Percentiles rank a stretch among this genome's conserved stretches.
phyloP scores from a whole-genome alignment of 2,797 vertebrate genomes.

The Lepus oiostolus region DNA sequence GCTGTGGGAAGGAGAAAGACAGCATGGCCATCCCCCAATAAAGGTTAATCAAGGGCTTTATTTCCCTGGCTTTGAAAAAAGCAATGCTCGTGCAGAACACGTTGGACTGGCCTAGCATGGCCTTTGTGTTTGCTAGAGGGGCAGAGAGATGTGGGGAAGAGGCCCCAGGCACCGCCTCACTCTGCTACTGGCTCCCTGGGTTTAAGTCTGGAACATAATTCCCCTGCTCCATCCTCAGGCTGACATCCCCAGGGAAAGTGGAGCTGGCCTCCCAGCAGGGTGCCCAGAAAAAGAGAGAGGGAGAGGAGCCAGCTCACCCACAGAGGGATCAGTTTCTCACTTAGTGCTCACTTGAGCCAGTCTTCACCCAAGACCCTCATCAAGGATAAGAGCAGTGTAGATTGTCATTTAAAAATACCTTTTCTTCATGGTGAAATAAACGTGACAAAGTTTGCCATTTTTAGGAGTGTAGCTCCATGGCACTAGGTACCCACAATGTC shows the following conservation, averaged over 20 bases:
- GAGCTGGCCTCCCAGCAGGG: not conserved
- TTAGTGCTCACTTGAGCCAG: not conserved
- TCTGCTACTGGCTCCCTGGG: too few relatives aligned
- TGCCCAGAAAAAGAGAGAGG: not conserved
- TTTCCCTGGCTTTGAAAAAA: not conserved
- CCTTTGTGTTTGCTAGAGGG: not conserved
- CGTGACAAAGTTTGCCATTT: not conserved
- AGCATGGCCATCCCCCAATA: not conserved
- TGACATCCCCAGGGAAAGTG: not conserved
- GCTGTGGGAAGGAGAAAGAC: not conserved
- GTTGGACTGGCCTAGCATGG: not conserved
- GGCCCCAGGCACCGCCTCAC: rapidly evolving
- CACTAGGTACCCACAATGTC: not conserved
- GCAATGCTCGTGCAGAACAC: not conserved
- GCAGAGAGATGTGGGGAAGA: not conserved
- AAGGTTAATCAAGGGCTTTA: not conserved
- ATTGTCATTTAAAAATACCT: not conserved
- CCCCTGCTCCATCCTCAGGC: not conserved
- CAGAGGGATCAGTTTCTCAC: not conserved
- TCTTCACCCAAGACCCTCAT: not conserved
- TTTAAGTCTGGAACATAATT: too few relatives aligned
- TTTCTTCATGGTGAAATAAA: not conserved
- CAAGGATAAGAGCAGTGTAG: not conserved
- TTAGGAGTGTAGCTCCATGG: not conserved
- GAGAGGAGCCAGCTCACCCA: rapidly evolving